Conservation (phyloP, 2,888 invertebrate species). For the Chymomyza fuscimana region DNA sequence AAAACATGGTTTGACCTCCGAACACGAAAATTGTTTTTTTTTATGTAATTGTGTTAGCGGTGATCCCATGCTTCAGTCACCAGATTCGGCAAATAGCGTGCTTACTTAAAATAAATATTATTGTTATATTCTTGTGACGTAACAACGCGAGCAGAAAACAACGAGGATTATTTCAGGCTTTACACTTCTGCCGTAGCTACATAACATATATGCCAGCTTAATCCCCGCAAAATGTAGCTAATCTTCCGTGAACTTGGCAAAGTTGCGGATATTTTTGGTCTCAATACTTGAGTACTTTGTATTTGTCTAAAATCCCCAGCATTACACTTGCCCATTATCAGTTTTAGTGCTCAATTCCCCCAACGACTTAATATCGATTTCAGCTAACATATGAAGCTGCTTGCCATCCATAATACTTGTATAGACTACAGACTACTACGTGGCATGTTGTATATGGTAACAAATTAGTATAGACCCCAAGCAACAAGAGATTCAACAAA, state of each 20-base stretch:
- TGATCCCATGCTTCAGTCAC: too few species aligned
- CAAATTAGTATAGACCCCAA: slow-evolving; percentile 58
- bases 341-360: slow-evolving; percentile 32
- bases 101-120: too few species aligned
- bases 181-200: too few species aligned
- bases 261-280: neutral
- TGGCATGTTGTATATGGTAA: slow-evolving; percentile 33
- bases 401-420: neutral
- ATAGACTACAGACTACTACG: neutral
- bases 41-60: too few species aligned
- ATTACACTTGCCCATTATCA: slow-evolving; percentile 43
- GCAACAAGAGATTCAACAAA: slow-evolving; percentile 15
- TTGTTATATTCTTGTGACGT: too few species aligned
- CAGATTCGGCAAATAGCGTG: too few species aligned
- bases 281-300: neutral
- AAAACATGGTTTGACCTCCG: too few species aligned
- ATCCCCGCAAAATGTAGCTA: neutral
- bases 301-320: slow-evolving; percentile 28
- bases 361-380: slow-evolving; percentile 45
- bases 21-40: too few species aligned
- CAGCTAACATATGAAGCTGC: slow-evolving; percentile 48
- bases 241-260: neutral
- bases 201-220: neutral
- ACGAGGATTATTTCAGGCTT: too few species aligned
- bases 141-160: too few species aligned